A percentile compares a stretch with the other conserved stretches of the same genome.
phyloP scores from a whole-genome alignment of 1,140 invertebrate species.

The Rhizoglyphus robini region DNA sequence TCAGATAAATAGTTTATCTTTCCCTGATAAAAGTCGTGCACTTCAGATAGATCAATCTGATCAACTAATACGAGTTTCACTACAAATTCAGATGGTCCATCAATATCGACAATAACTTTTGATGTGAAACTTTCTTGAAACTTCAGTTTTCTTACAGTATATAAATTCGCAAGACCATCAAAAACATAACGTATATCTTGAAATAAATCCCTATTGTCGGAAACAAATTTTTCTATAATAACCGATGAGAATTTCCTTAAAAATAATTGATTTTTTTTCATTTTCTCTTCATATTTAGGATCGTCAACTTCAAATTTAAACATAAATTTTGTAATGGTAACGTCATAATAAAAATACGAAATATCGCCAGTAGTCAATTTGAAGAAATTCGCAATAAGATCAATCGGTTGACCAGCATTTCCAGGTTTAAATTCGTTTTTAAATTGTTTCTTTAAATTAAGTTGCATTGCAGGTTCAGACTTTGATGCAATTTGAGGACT shows the following conservation, averaged over 20 bases:
- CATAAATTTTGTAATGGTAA: background rate
- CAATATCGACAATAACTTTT: background rate
- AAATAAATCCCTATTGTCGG: background rate
- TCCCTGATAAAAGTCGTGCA: background rate
- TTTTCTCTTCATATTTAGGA: background rate
- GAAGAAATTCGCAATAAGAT: slow-evolving; percentile 1
- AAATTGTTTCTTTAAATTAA: background rate
- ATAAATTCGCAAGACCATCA: background rate
- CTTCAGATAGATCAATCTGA: background rate
- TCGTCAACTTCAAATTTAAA: background rate
- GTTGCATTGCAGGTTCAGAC: background rate
- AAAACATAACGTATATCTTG: background rate
- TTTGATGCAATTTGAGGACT: too few species aligned
- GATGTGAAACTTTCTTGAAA: background rate
- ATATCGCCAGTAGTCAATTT: background rate
- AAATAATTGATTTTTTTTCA: background rate
- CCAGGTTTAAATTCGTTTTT: background rate
- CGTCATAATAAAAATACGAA: background rate
- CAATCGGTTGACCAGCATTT: background rate
- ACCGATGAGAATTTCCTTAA: background rate
- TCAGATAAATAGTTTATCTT: background rate
- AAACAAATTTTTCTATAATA: background rate
- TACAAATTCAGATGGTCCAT: background rate
- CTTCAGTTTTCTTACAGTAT: background rate
- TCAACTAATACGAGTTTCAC: background rate